Evolutionary conservation across 2,113 vertebrate species (phyloP).

Genomic region (Todiramphus chloris): DNA sequence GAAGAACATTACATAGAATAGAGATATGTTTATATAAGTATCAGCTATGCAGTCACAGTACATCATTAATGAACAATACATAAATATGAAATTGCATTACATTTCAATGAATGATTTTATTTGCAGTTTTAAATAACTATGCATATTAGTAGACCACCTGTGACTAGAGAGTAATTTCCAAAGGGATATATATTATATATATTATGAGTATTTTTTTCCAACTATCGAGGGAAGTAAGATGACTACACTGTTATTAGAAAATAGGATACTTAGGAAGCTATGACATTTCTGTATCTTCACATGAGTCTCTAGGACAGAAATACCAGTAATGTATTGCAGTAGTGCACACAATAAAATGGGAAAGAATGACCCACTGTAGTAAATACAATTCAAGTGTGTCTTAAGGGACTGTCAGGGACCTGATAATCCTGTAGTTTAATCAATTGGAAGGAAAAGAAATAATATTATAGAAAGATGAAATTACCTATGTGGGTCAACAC

Average conservation of each 20-base stretch:
- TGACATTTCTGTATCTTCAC: neutral
- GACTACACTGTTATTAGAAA: neutral
- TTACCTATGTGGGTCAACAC: fast-evolving
- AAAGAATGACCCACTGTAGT: neutral
- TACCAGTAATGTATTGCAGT: neutral
- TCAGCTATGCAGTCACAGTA: neutral
- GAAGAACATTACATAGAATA: neutral
- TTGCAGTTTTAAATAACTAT: neutral
- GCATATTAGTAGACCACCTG: neutral
- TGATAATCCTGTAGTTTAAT: neutral
- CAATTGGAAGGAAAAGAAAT: neutral
- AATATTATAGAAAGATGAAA: neutral
- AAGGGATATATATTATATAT: neutral
- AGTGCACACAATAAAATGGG: neutral
- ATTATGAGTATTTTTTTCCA: neutral
- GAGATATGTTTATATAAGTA: neutral
- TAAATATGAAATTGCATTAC: neutral
- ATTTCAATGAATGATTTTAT: neutral
- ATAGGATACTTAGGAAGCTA: neutral
- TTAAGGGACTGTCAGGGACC: neutral
- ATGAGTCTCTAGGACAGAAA: neutral
- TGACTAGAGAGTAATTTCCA: neutral
- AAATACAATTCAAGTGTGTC: neutral
- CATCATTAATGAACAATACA: neutral
- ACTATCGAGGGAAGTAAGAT: neutral